A percentile compares a stretch with the other conserved stretches of the same genome.
phyloP scores from a whole-genome alignment of 2,888 invertebrate species.

The Sthenelais limicola region DNA sequence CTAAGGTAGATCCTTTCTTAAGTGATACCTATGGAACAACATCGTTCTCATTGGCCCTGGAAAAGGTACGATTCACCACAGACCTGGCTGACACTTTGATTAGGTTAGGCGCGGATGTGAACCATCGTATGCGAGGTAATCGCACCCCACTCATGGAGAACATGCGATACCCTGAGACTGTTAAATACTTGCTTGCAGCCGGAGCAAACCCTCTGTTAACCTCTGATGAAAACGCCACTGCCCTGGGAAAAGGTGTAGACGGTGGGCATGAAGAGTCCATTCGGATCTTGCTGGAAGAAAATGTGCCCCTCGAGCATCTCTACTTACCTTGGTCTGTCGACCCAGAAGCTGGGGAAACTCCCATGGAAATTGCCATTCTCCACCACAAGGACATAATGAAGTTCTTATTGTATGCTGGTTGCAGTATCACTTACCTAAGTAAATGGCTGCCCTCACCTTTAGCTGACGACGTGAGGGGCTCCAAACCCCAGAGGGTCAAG shows the following conservation, averaged over 20 bases:
- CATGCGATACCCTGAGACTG: constrained; percentile 4
- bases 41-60: not conserved
- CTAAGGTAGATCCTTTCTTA: constrained; percentile 9
- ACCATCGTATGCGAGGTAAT: not conserved
- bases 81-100: constrained; percentile 5
- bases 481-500: not conserved
- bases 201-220: constrained; percentile 3
- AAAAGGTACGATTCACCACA: constrained; percentile 3
- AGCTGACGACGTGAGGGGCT: not conserved
- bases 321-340: not conserved
- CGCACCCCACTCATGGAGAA: constrained; percentile 28
- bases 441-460: constrained; percentile 1
- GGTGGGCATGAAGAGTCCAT: constrained; percentile 10
- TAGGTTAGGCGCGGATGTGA: constrained; percentile 1
- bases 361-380: constrained; percentile 17
- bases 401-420: constrained; percentile 14
- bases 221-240: constrained; percentile 6
- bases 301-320: constrained; percentile 4
- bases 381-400: constrained; percentile 8
- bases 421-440: constrained; percentile 9
- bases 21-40: constrained; percentile 11
- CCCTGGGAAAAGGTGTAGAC: constrained; percentile 19
- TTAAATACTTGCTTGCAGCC: constrained; percentile 15
- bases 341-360: not conserved
- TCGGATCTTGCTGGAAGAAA: constrained; percentile 5